Evolutionary conservation across 1,140 invertebrate genomes (phyloP).

Genomic region (Lepidostoma basale): DNA sequence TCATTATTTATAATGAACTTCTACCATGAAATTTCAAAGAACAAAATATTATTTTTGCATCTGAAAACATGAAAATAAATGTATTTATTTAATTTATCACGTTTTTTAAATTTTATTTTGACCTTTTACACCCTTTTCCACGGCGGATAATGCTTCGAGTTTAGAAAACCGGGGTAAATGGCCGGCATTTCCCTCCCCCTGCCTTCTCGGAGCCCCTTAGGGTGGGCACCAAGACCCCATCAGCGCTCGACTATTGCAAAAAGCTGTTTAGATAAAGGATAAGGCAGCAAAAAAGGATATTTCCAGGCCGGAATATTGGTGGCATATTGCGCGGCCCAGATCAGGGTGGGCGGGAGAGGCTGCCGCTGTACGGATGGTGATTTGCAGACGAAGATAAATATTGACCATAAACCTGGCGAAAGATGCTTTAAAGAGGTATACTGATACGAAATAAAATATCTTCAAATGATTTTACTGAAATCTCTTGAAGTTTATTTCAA

Average conservation of each 20-base stretch:
- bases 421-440: no score
- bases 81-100: no score
- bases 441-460: no score
- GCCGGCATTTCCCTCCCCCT: conserved; percentile 36
- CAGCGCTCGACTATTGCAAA: conserved; percentile 45
- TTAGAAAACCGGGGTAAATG: conserved; percentile 27
- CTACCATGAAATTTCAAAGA: no score
- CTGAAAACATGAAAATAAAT: no score
- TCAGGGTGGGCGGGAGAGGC: background rate
- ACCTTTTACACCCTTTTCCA: conserved; percentile 7
- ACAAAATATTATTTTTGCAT: no score
- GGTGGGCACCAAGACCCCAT: conserved; percentile 23
- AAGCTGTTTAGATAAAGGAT: conserved; percentile 47
- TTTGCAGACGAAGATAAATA: conserved; percentile 1
- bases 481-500: no score
- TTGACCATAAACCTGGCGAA: no score
- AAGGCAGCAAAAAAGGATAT: conserved; percentile 45
- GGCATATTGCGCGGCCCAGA: conserved; percentile 38
- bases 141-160: conserved; percentile 18
- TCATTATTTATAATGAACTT: no score
- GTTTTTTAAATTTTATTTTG: background rate
- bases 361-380: background rate
- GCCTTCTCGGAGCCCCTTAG: background rate
- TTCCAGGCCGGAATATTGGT: conserved; percentile 40
- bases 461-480: no score